Conservation (phyloP, 2,797 vertebrate genomes). For the Aulostomus chinensis region DNA sequence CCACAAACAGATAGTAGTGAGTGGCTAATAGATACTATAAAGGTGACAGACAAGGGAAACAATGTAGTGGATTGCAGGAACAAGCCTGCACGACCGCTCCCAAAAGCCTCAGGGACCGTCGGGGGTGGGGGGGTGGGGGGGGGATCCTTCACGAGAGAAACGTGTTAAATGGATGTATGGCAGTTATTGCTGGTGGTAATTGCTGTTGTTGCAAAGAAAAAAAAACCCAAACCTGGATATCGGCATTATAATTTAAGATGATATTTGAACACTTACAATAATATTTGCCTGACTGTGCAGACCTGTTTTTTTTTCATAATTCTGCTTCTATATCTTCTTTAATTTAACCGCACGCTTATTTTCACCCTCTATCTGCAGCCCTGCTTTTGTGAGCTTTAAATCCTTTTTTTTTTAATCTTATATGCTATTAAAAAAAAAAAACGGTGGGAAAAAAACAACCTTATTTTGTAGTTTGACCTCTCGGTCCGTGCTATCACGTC, state of each 20-base stretch:
- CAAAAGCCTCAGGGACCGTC: slow-evolving; percentile 65
- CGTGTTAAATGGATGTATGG: slow-evolving; percentile 70
- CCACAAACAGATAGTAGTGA: slow-evolving; percentile 82
- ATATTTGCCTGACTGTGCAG: too few species aligned
- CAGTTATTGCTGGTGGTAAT: slow-evolving; percentile 64
- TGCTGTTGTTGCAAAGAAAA: slow-evolving; percentile 56
- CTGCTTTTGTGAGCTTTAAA: too few species aligned
- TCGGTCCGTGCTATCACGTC: too few species aligned
- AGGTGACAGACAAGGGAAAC: slow-evolving; percentile 83
- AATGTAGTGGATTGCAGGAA: slow-evolving; percentile 77
- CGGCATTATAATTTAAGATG: too few species aligned
- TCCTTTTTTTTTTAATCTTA: too few species aligned
- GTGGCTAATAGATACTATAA: slow-evolving; percentile 81
- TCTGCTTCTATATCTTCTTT: not conserved
- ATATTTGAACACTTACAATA: too few species aligned
- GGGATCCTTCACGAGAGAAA: slow-evolving; percentile 55
- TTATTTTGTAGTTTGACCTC: too few species aligned
- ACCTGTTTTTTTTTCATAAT: too few species aligned
- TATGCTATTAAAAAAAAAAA: too few species aligned
- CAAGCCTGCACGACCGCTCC: slow-evolving; percentile 60
- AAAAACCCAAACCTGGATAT: not conserved
- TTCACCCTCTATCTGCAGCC: too few species aligned
- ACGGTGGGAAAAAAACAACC: too few species aligned
- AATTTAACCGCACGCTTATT: slow-evolving; percentile 20
- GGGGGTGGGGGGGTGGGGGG: slow-evolving; percentile 25